A percentile compares a stretch with the other conserved stretches of the same genome.
These are phyloP conservation scores for Tragelaphus strepsiceros DNA, from an alignment of 2,113 vertebrate genomes.

Conservation along the genomic window DNA sequence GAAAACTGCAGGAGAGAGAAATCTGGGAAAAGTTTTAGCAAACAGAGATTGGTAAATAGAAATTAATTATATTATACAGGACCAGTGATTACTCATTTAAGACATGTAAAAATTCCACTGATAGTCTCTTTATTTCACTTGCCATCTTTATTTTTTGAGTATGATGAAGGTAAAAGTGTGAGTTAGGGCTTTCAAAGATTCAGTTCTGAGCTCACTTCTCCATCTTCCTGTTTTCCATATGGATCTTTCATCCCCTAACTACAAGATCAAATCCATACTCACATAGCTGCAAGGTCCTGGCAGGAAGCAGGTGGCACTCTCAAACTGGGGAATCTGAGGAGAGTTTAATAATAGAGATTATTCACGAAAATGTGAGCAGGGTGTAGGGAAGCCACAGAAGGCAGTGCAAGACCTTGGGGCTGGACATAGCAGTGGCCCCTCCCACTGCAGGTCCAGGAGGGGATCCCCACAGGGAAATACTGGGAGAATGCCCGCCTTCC, in stretches of 20 bases:
- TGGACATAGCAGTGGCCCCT: not conserved
- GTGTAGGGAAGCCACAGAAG: not conserved
- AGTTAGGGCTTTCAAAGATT: not conserved
- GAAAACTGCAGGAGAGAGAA: constrained; percentile 35
- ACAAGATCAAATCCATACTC: not conserved
- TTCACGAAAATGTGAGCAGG: not conserved
- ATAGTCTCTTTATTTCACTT: not conserved
- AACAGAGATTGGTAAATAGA: constrained; percentile 4
- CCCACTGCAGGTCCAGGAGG: not conserved
- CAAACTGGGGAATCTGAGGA: not conserved
- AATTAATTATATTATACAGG: constrained; percentile 36
- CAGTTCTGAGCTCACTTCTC: not conserved
- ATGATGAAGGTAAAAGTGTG: not conserved
- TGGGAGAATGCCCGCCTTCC: too few relatives aligned
- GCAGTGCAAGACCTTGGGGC: not conserved
- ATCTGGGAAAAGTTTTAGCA: not conserved
- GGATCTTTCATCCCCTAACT: not conserved
- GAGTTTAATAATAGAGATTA: not conserved
- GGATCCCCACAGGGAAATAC: not conserved
- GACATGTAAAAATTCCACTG: not conserved
- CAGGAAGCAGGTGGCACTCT: not conserved
- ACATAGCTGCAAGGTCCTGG: not conserved
- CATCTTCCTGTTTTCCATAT: not conserved
- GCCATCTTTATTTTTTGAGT: not conserved
- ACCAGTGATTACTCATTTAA: not conserved